These are phyloP conservation scores for Philotrypesis tridentata DNA, from an alignment of 1,140 invertebrate genomes.

Conservation along the genomic window DNA sequence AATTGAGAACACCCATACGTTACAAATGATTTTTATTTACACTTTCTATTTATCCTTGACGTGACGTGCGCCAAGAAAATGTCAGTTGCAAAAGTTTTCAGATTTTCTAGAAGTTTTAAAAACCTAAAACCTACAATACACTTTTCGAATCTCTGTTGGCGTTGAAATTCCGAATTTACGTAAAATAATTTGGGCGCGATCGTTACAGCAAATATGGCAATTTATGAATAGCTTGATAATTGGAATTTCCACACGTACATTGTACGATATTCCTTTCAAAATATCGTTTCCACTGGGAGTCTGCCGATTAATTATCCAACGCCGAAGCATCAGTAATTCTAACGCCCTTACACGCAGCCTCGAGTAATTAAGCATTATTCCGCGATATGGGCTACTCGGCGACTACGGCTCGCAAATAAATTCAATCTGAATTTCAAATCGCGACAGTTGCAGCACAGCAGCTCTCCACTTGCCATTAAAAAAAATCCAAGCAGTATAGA, in stretches of 20 bases:
- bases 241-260: background rate
- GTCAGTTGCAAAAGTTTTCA: no score
- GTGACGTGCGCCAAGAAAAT: no score
- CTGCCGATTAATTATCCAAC: background rate
- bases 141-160: no score
- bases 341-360: background rate
- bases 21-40: no score
- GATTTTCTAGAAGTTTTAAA: no score
- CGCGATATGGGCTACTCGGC: no score
- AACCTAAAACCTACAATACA: no score
- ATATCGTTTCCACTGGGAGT: background rate
- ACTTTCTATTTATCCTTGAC: no score
- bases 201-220: background rate
- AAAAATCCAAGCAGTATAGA: background rate
- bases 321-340: background rate
- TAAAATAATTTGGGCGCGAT: no score
- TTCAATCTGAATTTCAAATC: background rate
- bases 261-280: background rate
- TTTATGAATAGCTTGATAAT: background rate
- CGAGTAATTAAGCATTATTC: background rate
- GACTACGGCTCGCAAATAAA: background rate
- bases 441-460: background rate
- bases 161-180: no score
- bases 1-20: no score
- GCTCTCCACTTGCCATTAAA: background rate